Base-by-base conservation (phyloP, 1,140 invertebrate species). In the Drosophila gunungcola region DNA sequence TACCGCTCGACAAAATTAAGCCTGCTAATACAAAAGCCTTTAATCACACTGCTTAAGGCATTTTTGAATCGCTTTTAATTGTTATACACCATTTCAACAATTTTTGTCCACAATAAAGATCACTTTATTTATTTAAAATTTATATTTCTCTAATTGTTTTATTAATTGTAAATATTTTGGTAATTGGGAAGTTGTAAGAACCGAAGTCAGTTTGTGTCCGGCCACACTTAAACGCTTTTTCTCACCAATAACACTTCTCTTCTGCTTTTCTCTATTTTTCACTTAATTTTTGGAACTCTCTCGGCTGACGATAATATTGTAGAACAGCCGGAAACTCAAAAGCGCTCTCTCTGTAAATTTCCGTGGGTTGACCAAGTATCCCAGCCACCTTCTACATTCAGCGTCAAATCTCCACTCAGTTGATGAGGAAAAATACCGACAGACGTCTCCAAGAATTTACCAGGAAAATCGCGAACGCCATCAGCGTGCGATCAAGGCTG, bases 201-300 rank as follows among this genome's bases (percentile, higher is more conserved):
- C 10, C 25, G 32, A 63, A 45, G 67, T 42, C 53, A 48, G 53
- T 72, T 57, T 65, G 64, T 84, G 75, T 34, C 43, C 68, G 72
- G 72, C 34, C 65, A 69, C 61, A 73, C 70, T 84, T 73, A 49
- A 60, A 42, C 41, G 11, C 21, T 39, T 62, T 51, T 29, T 63
- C 38, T 21, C 41, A 49, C 29, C 27, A 55, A 69, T 13, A 62
- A 64, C 29, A 45, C 43, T 51, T 43, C 54, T 78, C 77, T 69
- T 55, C n/a, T 45, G 29, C 9, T 39, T 56, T 76, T 85, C 77
- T 85, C 77, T 21, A 21, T 55, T 10, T 38, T 60, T 13, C n/a
- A 42, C 27, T 46, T 25, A 55, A 46, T 53, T 63, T 81, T 49
- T 80, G 53, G 51, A 67, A 80, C 54, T 88, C 74, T 88, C 82